Conservation (phyloP, 1,140 invertebrate genomes). For the Bombus haemorrhoidalis region DNA sequence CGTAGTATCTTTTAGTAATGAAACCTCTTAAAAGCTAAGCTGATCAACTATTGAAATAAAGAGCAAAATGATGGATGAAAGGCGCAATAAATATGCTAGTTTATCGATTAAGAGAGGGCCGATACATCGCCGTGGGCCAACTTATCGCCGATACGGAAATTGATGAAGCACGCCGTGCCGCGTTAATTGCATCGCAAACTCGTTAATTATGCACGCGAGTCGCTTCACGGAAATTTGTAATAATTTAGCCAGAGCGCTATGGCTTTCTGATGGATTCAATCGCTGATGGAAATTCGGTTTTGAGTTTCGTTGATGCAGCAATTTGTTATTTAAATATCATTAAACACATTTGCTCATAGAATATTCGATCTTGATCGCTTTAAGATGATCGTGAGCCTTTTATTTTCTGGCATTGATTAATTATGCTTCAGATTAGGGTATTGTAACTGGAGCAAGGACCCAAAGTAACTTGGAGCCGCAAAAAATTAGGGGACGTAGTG, state of each 20-base stretch:
- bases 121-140: background rate
- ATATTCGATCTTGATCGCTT: background rate
- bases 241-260: background rate
- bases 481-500: background rate
- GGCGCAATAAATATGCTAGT: background rate
- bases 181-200: slow-evolving; percentile 33
- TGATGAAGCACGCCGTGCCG: background rate
- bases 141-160: slow-evolving; percentile 5
- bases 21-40: too few species aligned
- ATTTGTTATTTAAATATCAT: background rate
- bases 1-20: too few species aligned
- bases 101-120: background rate
- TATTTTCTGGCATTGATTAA: slow-evolving; percentile 15
- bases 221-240: slow-evolving; percentile 23
- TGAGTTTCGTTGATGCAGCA: background rate
- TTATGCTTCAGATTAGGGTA: background rate
- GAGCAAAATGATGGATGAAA: background rate
- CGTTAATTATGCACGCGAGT: slow-evolving; percentile 32
- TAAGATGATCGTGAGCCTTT: too few species aligned
- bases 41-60: background rate
- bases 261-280: background rate
- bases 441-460: background rate
- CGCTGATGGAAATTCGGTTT: background rate
- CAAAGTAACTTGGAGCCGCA: background rate
- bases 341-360: background rate